Percentiles rank a stretch among this genome's conserved stretches.
Conservation (phyloP, 2,888 invertebrate species). For the Sinelater perroti region DNA sequence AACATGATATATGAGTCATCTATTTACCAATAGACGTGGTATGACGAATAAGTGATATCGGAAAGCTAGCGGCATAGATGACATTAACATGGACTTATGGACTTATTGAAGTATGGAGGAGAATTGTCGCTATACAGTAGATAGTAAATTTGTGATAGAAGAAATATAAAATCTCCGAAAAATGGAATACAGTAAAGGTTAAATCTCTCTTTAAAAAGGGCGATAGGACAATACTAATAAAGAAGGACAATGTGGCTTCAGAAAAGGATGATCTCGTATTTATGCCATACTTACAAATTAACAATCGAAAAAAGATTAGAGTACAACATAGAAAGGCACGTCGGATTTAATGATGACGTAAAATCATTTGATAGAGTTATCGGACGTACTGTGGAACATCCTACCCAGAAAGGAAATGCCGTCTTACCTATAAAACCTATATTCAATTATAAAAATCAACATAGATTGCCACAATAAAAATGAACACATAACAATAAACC, state of each 20-base stretch:
- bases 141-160: neutral
- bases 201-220: slow-evolving; percentile 1
- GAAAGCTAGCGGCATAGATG: neutral
- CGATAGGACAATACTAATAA: neutral
- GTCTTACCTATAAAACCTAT: too few relatives aligned
- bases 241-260: neutral
- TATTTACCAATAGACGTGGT: neutral
- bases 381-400: neutral
- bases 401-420: neutral
- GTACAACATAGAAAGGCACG: slow-evolving; percentile 1
- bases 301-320: slow-evolving; percentile 4
- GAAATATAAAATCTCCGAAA: neutral
- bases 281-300: slow-evolving; percentile 9
- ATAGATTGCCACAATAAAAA: too few relatives aligned
- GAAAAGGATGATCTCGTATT: slow-evolving; percentile 1
- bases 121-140: too few relatives aligned
- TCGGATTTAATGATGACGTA: neutral
- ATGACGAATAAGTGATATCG: neutral
- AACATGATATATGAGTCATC: neutral
- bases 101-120: neutral
- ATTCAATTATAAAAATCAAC: too few relatives aligned
- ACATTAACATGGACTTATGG: neutral
- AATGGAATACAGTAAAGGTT: neutral
- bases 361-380: slow-evolving; percentile 8
- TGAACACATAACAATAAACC: neutral